Evolutionary conservation across 1,140 invertebrate genomes (phyloP).

Genomic region (Diorhabda elongata): DNA sequence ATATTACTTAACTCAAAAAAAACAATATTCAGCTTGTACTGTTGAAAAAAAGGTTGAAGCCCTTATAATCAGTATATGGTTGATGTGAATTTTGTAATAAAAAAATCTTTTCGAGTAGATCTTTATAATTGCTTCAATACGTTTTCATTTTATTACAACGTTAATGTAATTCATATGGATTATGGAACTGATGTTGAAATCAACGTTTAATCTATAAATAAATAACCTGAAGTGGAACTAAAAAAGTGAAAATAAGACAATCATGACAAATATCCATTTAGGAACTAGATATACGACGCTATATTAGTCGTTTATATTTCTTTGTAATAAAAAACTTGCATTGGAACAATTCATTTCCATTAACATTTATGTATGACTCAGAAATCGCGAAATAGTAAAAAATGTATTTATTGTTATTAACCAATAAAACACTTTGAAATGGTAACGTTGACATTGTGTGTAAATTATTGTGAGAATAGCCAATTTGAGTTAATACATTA

Average conservation of each 20-base stretch:
- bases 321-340: background rate
- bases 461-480: background rate
- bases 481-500: too few species aligned
- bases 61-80: too few species aligned
- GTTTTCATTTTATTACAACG: too few species aligned
- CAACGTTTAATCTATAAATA: background rate
- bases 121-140: too few species aligned
- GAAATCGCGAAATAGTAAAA: background rate
- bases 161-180: too few species aligned
- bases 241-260: conserved; percentile 2
- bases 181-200: too few species aligned
- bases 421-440: conserved; percentile 1
- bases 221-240: background rate
- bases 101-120: too few species aligned
- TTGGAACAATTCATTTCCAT: background rate
- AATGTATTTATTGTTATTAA: background rate
- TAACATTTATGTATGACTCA: background rate
- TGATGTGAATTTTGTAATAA: too few species aligned
- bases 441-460: background rate
- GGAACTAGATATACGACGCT: background rate
- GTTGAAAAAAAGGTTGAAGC: too few species aligned
- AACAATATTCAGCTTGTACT: too few species aligned
- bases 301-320: background rate
- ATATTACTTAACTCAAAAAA: too few species aligned
- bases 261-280: conserved; percentile 2